A percentile compares a stretch with the other conserved stretches of the same genome.
phyloP scores from a whole-genome alignment of 2,888 invertebrate species.

The Phyllotreta cruciferae region DNA sequence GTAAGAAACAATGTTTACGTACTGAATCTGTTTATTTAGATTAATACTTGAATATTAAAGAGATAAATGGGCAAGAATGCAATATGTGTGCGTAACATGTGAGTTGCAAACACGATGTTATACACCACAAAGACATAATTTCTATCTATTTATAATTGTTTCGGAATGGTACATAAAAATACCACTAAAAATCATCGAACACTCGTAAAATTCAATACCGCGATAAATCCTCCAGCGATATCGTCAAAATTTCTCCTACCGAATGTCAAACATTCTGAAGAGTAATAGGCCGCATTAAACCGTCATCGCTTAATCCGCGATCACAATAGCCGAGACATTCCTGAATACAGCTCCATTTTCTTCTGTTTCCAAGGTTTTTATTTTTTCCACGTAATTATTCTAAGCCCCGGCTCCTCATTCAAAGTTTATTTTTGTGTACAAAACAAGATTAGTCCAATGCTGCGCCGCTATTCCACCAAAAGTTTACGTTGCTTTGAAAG shows the following conservation, averaged over 20 bases:
- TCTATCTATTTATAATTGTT: no score
- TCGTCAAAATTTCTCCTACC: constrained; percentile 14
- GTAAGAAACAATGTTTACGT: no score
- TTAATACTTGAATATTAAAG: no score
- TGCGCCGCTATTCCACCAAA: constrained; percentile 1
- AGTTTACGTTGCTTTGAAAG: background rate
- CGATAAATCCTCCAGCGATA: background rate
- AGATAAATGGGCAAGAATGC: no score
- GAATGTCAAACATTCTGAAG: constrained; percentile 26
- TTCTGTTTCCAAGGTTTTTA: constrained; percentile 12
- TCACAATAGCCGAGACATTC: constrained; percentile 29
- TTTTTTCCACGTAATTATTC: constrained; percentile 34
- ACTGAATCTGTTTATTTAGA: no score
- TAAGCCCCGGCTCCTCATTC: constrained; percentile 32
- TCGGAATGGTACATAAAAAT: no score
- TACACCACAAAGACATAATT: no score
- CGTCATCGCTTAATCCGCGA: constrained; percentile 26
- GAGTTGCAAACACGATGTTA: no score
- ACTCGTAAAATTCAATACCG: background rate
- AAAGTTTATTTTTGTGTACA: constrained; percentile 37
- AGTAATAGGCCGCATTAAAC: constrained; percentile 26
- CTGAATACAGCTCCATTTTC: constrained; percentile 12
- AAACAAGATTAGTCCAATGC: constrained; percentile 33
- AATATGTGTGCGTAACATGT: no score
- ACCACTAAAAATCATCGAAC: background rate